Evolutionary conservation across 2,888 invertebrate species (phyloP).

Genomic region (Taphrorychus bicolor): DNA sequence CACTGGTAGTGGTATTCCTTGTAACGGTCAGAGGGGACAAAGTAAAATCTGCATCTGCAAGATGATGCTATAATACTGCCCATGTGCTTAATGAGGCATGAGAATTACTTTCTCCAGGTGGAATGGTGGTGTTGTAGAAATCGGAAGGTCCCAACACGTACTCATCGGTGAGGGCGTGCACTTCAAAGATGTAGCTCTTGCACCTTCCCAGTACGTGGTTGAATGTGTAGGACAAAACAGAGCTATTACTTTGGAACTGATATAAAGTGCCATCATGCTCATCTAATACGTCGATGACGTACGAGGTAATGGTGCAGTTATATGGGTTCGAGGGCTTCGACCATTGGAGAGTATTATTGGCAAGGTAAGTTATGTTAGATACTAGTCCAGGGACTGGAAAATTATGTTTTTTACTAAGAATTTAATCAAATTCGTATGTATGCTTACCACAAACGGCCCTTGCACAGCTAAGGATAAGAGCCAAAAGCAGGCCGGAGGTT

Average conservation of each 20-base stretch:
- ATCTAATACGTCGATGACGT: constrained; percentile 22
- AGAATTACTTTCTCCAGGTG: constrained; percentile 10
- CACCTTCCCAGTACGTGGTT: constrained; percentile 17
- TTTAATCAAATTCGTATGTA: background rate
- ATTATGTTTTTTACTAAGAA: background rate
- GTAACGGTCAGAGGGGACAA: background rate
- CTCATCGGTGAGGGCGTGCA: constrained; percentile 20
- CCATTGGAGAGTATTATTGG: constrained; percentile 15
- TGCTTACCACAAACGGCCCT: constrained; percentile 6
- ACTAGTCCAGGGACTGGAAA: constrained; percentile 23
- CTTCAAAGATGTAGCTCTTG: constrained; percentile 24
- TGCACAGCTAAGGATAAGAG: background rate
- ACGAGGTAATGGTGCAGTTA: constrained; percentile 14
- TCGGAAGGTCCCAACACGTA: constrained; percentile 15
- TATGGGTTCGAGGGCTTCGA: constrained; percentile 4
- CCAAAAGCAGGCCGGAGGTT: background rate
- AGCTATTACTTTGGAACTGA: background rate
- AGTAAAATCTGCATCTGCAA: background rate
- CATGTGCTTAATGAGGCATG: no score
- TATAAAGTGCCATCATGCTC: background rate
- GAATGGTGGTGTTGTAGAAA: background rate
- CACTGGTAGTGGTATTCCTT: background rate
- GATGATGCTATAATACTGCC: background rate
- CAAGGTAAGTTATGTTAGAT: background rate
- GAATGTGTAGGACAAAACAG: background rate